Conservation (phyloP, 1,140 invertebrate genomes). For the Drosophila athabasca region DNA sequence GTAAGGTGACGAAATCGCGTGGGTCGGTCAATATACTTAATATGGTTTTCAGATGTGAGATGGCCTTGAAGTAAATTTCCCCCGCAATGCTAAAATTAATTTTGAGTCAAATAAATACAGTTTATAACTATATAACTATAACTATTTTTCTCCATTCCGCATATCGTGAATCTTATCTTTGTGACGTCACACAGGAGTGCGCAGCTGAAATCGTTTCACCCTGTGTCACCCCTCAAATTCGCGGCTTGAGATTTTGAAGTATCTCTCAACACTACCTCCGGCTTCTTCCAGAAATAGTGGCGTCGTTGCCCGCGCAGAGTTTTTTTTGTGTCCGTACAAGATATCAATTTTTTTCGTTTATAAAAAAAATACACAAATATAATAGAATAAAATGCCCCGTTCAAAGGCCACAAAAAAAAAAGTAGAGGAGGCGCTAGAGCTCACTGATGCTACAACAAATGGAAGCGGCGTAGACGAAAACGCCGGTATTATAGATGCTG, state of each 20-base stretch:
- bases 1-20: background rate
- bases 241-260: no score
- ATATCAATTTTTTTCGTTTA: background rate
- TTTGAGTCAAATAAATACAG: no score
- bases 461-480: conserved; percentile 30
- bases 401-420: conserved; percentile 51
- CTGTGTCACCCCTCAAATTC: no score
- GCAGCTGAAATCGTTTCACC: background rate
- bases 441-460: conserved; percentile 41
- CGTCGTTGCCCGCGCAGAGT: conserved; percentile 64
- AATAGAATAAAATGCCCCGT: conserved; percentile 50
- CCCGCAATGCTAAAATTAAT: no score
- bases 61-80: no score
- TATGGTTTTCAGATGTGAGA: no score
- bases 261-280: conserved; percentile 1
- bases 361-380: background rate
- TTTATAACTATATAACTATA: no score
- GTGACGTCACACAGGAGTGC: no score
- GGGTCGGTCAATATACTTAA: no score
- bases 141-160: no score
- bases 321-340: conserved; percentile 9
- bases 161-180: background rate
- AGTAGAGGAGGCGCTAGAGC: conserved; percentile 12
- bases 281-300: conserved; percentile 39
- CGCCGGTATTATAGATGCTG: background rate